Evolutionary conservation across 2,888 invertebrate genomes (phyloP).

Genomic region (Caenorhabditis wallacei): DNA sequence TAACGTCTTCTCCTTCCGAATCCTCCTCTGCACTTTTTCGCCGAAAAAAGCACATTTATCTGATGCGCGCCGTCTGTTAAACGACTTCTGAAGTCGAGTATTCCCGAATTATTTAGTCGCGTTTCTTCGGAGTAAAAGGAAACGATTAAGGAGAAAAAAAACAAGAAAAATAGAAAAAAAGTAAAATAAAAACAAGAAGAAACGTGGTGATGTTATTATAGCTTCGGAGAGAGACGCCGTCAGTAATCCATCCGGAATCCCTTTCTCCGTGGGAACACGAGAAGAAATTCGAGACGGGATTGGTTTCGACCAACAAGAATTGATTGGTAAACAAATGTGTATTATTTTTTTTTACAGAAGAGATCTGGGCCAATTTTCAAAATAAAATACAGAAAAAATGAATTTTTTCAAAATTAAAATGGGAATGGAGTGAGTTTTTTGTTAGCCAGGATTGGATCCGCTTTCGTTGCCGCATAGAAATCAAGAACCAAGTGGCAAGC

Average conservation of each 20-base stretch:
- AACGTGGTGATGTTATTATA: slow-evolving; percentile 56
- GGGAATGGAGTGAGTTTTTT: slow-evolving; percentile 13
- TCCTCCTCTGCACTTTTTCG: slow-evolving; percentile 20
- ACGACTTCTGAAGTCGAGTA: slow-evolving; percentile 25
- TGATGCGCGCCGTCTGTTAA: slow-evolving; percentile 42
- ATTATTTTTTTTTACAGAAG: too few species aligned
- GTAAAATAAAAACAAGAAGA: background rate
- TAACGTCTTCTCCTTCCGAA: slow-evolving; percentile 35
- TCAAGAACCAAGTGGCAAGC: slow-evolving; percentile 61
- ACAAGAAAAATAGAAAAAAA: background rate
- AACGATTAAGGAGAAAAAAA: slow-evolving; percentile 4
- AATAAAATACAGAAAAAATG: background rate
- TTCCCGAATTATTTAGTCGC: slow-evolving; percentile 50
- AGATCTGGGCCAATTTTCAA: too few species aligned
- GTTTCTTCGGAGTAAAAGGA: background rate
- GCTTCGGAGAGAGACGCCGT: slow-evolving; percentile 7
- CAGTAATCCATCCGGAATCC: slow-evolving; percentile 57
- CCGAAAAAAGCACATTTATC: slow-evolving; percentile 47
- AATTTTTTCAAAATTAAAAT: background rate
- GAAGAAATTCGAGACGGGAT: slow-evolving; percentile 59
- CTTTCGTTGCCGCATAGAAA: slow-evolving; percentile 62
- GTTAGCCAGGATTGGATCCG: slow-evolving; percentile 38
- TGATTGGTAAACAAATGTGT: slow-evolving; percentile 20
- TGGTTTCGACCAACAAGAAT: slow-evolving; percentile 43
- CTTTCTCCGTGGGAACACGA: slow-evolving; percentile 43